Evolutionary conservation across 2,888 invertebrate genomes (phyloP).

Genomic region (Ptychoptera contaminata): DNA sequence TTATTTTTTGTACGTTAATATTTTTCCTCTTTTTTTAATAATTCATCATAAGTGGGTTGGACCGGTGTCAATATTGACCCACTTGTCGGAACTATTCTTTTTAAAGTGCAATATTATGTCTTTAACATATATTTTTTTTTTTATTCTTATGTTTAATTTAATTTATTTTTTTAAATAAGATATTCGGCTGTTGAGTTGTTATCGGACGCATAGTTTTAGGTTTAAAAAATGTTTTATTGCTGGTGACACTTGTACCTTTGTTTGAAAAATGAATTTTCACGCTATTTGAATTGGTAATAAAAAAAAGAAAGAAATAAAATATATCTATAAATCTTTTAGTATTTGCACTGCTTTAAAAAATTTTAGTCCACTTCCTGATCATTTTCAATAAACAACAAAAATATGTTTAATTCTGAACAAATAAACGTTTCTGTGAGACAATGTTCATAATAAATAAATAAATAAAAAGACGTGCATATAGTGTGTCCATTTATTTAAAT

Average conservation of each 20-base stretch:
- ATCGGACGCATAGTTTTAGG: too few relatives aligned
- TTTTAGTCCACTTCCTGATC: neutral
- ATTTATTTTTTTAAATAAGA: neutral
- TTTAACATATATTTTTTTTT: neutral
- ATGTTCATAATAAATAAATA: too few relatives aligned
- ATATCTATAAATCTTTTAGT: neutral
- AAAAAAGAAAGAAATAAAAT: neutral
- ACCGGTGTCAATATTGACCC: neutral
- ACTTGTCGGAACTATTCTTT: neutral
- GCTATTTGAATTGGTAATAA: neutral
- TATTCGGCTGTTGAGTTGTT: neutral
- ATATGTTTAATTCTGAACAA: too few relatives aligned
- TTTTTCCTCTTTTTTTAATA: too few relatives aligned
- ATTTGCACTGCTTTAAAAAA: too few relatives aligned
- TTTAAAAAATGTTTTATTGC: too few relatives aligned
- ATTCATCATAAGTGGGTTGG: neutral
- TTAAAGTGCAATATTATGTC: neutral
- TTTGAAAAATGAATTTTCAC: neutral
- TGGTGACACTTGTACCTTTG: too few relatives aligned
- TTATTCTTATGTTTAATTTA: too few relatives aligned
- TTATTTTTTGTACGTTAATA: too few relatives aligned
- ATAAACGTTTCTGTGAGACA: too few relatives aligned
- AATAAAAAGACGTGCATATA: too few relatives aligned
- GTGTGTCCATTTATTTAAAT: too few relatives aligned
- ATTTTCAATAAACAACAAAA: neutral